These are phyloP conservation scores for Temnothorax unifasciatus DNA, from an alignment of 2,888 invertebrate genomes.

Conservation along the genomic window DNA sequence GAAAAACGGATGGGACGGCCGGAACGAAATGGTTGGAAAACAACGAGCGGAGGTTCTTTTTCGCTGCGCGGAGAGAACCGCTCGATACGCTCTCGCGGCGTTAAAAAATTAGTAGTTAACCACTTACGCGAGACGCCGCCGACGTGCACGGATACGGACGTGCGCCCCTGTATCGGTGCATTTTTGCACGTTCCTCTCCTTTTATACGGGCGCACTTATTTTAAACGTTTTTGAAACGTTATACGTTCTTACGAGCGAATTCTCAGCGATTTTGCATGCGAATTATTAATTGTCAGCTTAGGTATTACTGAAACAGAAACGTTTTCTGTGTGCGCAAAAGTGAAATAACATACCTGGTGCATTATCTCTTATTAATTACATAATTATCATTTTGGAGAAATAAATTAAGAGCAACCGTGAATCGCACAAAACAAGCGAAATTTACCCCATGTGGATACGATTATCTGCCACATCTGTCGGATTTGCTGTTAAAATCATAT, in stretches of 20 bases:
- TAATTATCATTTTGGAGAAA: neutral
- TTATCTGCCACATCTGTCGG: neutral
- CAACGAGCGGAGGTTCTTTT: conserved; percentile 26
- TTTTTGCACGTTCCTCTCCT: conserved; percentile 30
- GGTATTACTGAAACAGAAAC: neutral
- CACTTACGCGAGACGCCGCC: conserved; percentile 50
- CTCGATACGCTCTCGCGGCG: conserved; percentile 37
- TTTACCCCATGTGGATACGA: neutral
- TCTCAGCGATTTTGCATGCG: neutral
- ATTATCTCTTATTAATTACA: conserved; percentile 10
- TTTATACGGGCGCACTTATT: conserved; percentile 12
- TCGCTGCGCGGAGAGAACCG: conserved; percentile 15
- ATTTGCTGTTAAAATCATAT: conserved; percentile 11
- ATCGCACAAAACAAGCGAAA: neutral
- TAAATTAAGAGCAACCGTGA: neutral
- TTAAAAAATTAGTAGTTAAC: conserved; percentile 57
- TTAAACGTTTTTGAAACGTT: conserved; percentile 15
- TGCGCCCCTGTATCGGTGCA: conserved; percentile 2
- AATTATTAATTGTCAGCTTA: conserved; percentile 13
- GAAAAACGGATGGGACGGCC: conserved; percentile 31
- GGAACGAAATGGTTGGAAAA: conserved; percentile 40
- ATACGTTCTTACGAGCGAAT: neutral
- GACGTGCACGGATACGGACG: conserved; percentile 1
- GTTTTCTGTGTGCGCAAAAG: neutral
- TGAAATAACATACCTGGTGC: neutral